Conservation (phyloP, 2,888 invertebrate genomes). For the Drosophila neotestacea region DNA sequence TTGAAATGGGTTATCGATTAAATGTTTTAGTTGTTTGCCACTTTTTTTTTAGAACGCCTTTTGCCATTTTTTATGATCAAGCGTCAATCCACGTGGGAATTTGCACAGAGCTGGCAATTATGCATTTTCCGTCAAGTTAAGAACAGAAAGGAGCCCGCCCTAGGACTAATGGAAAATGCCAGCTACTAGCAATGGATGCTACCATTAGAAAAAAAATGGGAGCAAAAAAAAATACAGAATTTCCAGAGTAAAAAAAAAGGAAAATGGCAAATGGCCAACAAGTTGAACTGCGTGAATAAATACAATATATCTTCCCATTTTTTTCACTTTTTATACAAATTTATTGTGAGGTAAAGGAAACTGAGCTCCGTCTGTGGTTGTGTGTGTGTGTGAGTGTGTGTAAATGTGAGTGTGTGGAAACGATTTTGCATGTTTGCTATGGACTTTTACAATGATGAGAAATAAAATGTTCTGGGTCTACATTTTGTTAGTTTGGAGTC, state of each 20-base stretch:
- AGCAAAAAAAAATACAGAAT: not conserved
- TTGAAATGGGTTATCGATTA: slow-evolving; percentile 46
- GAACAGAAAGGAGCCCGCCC: slow-evolving; percentile 3
- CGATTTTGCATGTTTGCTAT: slow-evolving; percentile 47
- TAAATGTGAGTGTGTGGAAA: slow-evolving; percentile 12
- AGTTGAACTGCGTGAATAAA: slow-evolving; percentile 39
- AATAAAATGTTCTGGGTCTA: slow-evolving; percentile 30
- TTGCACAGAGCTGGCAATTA: slow-evolving; percentile 32
- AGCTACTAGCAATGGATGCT: slow-evolving; percentile 13
- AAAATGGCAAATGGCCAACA: slow-evolving; percentile 53
- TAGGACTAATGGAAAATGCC: slow-evolving; percentile 35
- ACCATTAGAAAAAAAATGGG: slow-evolving; percentile 12
- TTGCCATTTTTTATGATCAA: slow-evolving; percentile 24
- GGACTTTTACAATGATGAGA: slow-evolving; percentile 37
- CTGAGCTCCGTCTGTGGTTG: slow-evolving; percentile 15
- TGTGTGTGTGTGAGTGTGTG: slow-evolving; percentile 14
- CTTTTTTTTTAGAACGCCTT: not conserved
- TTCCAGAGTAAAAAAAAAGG: slow-evolving; percentile 6
- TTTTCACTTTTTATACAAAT: slow-evolving; percentile 18
- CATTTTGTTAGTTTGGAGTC: slow-evolving; percentile 40
- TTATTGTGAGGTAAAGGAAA: slow-evolving; percentile 22
- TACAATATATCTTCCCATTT: slow-evolving; percentile 24
- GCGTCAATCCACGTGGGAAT: slow-evolving; percentile 31
- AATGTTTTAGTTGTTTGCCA: slow-evolving; percentile 12
- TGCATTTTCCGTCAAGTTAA: slow-evolving; percentile 15